Evolutionary conservation across 2,113 vertebrate species (phyloP).

Genomic region (Potamarius usumacintae): DNA sequence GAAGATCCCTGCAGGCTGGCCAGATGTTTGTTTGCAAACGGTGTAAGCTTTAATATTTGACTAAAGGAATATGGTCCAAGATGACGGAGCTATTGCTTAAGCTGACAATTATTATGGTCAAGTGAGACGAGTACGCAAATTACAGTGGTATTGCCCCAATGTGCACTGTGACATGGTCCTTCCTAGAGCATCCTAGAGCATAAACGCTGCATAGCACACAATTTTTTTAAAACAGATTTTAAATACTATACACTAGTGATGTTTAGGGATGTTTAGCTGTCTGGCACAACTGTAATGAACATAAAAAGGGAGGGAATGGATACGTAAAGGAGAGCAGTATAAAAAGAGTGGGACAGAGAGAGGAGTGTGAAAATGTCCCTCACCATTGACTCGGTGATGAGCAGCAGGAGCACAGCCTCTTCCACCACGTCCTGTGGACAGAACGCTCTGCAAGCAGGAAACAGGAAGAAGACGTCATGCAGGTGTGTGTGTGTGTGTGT

Average conservation of each 20-base stretch:
- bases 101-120: not conserved
- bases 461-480: conserved; percentile 59
- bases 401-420: conserved; percentile 92
- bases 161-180: not conserved
- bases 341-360: conserved; percentile 20
- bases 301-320: not conserved
- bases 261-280: not conserved
- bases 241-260: not conserved
- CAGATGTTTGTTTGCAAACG: not conserved
- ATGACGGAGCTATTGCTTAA: not conserved
- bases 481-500: conserved; percentile 39
- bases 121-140: not conserved
- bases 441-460: conserved; percentile 83
- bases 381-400: conserved; percentile 98
- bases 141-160: not conserved
- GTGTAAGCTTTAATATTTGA: not conserved
- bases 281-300: not conserved
- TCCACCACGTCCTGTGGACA: conserved; percentile 97
- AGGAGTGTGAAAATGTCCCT: conserved; percentile 64
- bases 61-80: not conserved
- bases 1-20: not conserved
- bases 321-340: not conserved
- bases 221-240: not conserved
- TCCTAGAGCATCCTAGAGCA: not conserved
- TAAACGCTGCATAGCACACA: not conserved